These are phyloP conservation scores for Margaritifera margaritifera DNA, from an alignment of 2,888 invertebrate genomes.

Conservation along the genomic window DNA sequence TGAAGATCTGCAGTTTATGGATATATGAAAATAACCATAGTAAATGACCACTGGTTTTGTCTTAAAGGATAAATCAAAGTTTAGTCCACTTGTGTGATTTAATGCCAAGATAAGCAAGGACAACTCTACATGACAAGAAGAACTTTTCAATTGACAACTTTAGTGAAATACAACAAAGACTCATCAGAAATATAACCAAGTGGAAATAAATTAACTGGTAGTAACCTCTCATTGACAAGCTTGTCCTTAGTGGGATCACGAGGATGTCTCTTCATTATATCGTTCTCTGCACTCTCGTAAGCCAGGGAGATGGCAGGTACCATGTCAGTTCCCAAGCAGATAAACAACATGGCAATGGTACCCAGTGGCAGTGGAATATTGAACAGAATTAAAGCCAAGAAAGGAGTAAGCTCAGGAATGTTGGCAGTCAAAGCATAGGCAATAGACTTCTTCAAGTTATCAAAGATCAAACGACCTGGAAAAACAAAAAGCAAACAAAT, in stretches of 20 bases:
- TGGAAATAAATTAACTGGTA: neutral
- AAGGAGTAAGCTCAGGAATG: constrained; percentile 98
- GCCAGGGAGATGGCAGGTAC: constrained; percentile 93
- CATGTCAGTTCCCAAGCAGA: constrained; percentile 99
- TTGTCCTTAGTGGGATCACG: constrained; percentile 91
- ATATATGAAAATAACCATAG: no score
- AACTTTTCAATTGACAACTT: no score
- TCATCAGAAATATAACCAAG: no score
- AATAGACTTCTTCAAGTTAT: constrained; percentile 98
- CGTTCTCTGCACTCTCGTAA: constrained; percentile 91
- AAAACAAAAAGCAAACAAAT: constrained; percentile 7
- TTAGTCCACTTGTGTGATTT: no score
- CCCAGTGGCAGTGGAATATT: constrained; percentile 96
- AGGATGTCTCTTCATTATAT: constrained; percentile 95
- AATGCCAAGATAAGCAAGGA: no score
- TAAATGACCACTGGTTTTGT: no score
- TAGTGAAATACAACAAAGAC: no score
- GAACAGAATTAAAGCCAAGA: constrained; percentile 95
- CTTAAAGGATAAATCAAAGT: no score
- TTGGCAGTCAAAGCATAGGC: constrained; percentile 97
- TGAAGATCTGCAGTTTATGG: no score
- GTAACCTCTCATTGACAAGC: constrained; percentile 94
- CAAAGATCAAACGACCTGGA: constrained; percentile 85
- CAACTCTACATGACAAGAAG: no score
- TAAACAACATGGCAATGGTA: constrained; percentile 97